These are phyloP conservation scores for Chauna torquata DNA, from an alignment of 2,113 vertebrate genomes.

Conservation along the genomic window DNA sequence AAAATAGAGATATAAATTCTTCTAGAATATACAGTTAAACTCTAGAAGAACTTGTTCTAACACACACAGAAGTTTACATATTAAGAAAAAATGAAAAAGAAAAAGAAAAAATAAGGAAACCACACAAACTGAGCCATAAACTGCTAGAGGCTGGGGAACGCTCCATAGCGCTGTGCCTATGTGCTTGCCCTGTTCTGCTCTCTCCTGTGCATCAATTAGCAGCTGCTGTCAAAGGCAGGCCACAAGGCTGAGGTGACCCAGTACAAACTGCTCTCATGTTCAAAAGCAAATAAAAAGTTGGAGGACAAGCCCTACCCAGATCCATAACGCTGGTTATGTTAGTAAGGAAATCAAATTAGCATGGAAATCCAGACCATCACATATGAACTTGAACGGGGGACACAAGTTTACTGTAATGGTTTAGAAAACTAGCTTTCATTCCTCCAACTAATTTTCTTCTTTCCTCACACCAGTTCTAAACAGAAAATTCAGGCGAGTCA, in stretches of 20 bases:
- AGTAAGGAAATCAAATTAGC: background rate
- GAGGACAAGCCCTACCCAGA: background rate
- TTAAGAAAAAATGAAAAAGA: background rate
- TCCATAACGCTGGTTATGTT: background rate
- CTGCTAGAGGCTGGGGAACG: background rate
- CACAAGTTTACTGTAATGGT: background rate
- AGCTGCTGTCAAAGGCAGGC: background rate
- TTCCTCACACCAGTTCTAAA: background rate
- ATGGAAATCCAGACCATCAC: background rate
- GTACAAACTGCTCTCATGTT: background rate
- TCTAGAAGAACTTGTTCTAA: background rate
- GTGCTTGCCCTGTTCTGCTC: background rate
- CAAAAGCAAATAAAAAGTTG: background rate
- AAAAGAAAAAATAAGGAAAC: background rate
- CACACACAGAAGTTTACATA: background rate
- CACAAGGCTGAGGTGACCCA: background rate
- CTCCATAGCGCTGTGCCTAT: background rate
- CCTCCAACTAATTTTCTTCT: background rate
- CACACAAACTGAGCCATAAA: background rate
- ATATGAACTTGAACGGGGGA: background rate
- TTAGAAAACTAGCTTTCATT: background rate
- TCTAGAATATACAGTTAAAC: background rate
- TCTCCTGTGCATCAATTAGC: background rate
- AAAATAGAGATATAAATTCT: background rate
- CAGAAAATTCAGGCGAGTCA: background rate